Evolutionary conservation across 2,113 vertebrate genomes (phyloP).

Genomic region (Charina bottae): DNA sequence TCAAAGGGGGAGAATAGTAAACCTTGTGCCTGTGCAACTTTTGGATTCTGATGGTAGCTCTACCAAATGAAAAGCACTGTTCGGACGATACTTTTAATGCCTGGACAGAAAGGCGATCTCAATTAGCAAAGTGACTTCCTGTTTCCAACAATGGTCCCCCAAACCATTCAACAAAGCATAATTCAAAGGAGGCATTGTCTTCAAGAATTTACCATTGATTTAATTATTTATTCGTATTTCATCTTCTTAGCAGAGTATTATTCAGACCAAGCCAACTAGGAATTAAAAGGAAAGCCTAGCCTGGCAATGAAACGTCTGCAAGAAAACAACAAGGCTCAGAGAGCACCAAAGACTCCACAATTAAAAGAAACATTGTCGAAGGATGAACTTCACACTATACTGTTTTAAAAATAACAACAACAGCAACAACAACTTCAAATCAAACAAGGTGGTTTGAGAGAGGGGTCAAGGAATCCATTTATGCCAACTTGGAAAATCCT

Average conservation of each 20-base stretch:
- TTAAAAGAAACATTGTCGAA: not conserved
- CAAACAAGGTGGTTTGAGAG: no score
- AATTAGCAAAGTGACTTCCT: not conserved
- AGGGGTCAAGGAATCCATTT: no score
- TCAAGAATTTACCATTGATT: not conserved
- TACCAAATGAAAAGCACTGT: not conserved
- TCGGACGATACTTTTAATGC: not conserved
- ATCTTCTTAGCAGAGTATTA: not conserved
- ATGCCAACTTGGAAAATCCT: no score
- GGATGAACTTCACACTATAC: not conserved
- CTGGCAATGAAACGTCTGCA: no score
- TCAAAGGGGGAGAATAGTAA: not conserved
- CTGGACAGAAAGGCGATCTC: not conserved
- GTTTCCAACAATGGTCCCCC: not conserved
- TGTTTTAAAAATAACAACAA: not conserved
- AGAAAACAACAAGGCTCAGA: no score
- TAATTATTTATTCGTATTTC: not conserved
- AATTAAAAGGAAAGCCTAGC: not conserved
- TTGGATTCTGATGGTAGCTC: not conserved
- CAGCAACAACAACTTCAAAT: no score
- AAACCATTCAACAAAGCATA: not conserved
- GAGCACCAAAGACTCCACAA: no score
- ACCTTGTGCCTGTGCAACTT: not conserved
- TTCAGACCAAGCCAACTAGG: not conserved
- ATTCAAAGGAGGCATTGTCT: not conserved